Evolutionary conservation across 1,140 invertebrate species (phyloP).

Genomic region (Zaprionus camerounensis): DNA sequence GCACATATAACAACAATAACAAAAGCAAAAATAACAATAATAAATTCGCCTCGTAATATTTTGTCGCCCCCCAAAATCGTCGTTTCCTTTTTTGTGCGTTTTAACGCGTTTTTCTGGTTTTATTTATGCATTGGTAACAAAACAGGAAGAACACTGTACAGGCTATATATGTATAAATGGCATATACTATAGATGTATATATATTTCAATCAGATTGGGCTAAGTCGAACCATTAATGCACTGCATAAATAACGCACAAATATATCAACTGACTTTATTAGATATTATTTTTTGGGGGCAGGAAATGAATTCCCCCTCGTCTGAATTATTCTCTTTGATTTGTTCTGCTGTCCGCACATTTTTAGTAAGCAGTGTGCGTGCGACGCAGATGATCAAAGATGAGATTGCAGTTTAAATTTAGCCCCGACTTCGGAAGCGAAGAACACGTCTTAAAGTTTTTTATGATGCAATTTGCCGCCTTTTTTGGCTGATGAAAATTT

Average conservation of each 20-base stretch:
- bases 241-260: constrained; percentile 9
- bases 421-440: constrained; percentile 15
- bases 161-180: neutral
- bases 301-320: neutral
- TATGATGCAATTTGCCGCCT: constrained; percentile 54
- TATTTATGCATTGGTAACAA: constrained; percentile 56
- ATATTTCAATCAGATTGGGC: neutral
- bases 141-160: constrained; percentile 51
- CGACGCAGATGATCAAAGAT: neutral
- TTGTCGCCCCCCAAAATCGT: neutral
- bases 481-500: constrained; percentile 38
- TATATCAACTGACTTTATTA: constrained; percentile 1
- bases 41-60: constrained; percentile 3
- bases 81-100: constrained; percentile 21
- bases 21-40: constrained; percentile 1
- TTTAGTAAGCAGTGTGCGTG: neutral
- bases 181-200: neutral
- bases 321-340: neutral
- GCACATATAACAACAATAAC: neutral
- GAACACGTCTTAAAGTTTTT: constrained; percentile 41
- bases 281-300: neutral
- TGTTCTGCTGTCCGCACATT: neutral
- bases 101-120: constrained; percentile 69
- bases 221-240: constrained; percentile 28
- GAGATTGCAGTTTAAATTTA: constrained; percentile 39